These are phyloP conservation scores for Craterocephalus amniculus DNA, from an alignment of 2,797 vertebrate species.

Conservation along the genomic window DNA sequence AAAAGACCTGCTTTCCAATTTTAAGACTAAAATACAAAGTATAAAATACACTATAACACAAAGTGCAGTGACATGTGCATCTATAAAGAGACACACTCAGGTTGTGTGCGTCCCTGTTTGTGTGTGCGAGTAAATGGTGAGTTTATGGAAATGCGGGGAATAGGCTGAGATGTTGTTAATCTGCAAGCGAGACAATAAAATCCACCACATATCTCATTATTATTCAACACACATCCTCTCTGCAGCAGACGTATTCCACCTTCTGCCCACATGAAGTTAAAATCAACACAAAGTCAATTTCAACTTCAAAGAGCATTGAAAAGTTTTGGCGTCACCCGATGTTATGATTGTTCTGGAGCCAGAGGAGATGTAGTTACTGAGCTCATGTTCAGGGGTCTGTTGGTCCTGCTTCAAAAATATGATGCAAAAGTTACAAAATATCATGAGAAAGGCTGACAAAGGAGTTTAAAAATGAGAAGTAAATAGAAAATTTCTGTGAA, in stretches of 20 bases:
- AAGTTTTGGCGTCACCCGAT: neutral
- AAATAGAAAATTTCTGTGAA: too few relatives aligned
- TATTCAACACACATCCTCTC: constrained; percentile 54
- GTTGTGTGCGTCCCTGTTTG: constrained; percentile 16
- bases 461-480: too few relatives aligned
- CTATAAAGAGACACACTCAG: constrained; percentile 34
- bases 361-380: neutral
- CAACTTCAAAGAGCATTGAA: neutral
- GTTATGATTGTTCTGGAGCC: constrained; percentile 2
- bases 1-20: constrained; percentile 40
- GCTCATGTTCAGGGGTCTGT: too few relatives aligned
- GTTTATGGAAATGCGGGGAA: constrained; percentile 51
- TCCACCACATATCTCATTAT: constrained; percentile 42
- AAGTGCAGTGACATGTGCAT: constrained; percentile 46
- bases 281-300: neutral
- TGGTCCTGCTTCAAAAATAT: too few relatives aligned
- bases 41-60: constrained; percentile 70
- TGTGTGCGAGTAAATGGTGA: constrained; percentile 33
- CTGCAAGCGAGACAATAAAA: constrained; percentile 57
- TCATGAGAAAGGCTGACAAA: too few relatives aligned
- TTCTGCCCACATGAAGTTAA: neutral
- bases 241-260: constrained; percentile 19
- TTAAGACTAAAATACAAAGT: constrained; percentile 22
- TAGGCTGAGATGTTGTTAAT: constrained; percentile 41
- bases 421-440: too few relatives aligned